Evolutionary conservation across 2,888 invertebrate genomes (phyloP).

Genomic region (Eutolmus rufibarbis): DNA sequence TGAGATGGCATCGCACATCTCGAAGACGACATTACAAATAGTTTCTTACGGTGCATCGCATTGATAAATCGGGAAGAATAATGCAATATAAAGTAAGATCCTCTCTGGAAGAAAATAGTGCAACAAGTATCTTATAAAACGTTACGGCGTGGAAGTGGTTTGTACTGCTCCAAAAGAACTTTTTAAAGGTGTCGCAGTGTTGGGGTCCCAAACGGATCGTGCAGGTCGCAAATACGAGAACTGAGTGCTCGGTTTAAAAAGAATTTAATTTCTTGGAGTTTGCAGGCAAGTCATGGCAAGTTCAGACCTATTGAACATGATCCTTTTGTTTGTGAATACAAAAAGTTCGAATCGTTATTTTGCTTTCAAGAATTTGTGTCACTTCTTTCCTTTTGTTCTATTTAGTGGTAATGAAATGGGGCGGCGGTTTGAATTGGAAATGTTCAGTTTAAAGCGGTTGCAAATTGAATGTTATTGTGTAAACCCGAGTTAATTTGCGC

Average conservation of each 20-base stretch:
- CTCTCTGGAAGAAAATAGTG: background rate
- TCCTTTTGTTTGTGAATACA: background rate
- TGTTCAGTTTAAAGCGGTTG: background rate
- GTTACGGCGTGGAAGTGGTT: background rate
- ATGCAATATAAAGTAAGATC: conserved; percentile 2
- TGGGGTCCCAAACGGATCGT: conserved; percentile 6
- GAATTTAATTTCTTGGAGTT: background rate
- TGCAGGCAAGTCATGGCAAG: conserved; percentile 12
- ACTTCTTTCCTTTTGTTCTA: background rate
- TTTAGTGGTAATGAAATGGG: background rate
- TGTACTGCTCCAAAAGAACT: background rate
- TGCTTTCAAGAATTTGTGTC: background rate
- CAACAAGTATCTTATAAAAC: background rate
- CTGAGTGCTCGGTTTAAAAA: background rate
- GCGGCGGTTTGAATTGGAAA: background rate
- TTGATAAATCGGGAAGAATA: conserved; percentile 13
- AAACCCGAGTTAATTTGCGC: background rate
- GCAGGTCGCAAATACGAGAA: background rate
- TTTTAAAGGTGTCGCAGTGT: conserved; percentile 12
- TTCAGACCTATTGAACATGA: background rate
- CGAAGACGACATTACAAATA: background rate
- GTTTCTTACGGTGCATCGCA: conserved; percentile 14
- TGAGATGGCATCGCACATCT: background rate
- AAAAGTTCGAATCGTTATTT: background rate
- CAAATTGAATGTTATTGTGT: background rate